Conservation (phyloP, 1,140 invertebrate genomes). For the honey bee (Apis mellifera) region DNA sequence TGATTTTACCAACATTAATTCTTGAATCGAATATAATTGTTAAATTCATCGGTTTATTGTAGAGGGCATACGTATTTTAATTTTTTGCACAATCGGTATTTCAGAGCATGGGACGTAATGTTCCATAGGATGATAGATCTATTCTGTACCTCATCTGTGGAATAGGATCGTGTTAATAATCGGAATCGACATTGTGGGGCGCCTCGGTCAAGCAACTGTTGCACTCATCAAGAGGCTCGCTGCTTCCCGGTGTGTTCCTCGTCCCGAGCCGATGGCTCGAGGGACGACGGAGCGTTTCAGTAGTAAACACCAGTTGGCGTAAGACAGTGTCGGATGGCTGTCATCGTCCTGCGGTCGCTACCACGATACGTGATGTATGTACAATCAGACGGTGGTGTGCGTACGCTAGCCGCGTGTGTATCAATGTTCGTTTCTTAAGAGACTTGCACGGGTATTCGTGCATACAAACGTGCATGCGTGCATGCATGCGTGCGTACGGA, state of each 20-base stretch:
- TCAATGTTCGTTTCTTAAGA: slow-evolving; percentile 1
- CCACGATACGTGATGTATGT: slow-evolving; percentile 10
- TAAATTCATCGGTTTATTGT: no score
- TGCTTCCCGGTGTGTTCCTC: slow-evolving; percentile 40
- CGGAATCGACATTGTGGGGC: slow-evolving; percentile 9
- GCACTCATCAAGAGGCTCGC: slow-evolving; percentile 32
- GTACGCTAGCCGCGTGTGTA: slow-evolving; percentile 25
- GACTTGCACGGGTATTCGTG: slow-evolving; percentile 24
- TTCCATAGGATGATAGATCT: no score
- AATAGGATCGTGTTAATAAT: neutral
- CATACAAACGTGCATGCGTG: neutral
- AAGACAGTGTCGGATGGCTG: slow-evolving; percentile 25
- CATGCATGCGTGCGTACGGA: slow-evolving; percentile 9
- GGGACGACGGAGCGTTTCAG: slow-evolving; percentile 49
- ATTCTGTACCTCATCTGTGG: no score
- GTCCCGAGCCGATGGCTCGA: slow-evolving; percentile 17
- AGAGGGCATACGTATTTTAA: no score
- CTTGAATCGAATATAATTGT: no score
- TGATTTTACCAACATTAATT: no score
- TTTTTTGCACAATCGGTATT: no score
- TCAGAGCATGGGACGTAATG: no score
- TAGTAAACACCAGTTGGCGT: slow-evolving; percentile 64
- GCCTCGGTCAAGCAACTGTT: slow-evolving; percentile 47
- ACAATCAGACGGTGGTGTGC: slow-evolving; percentile 18
- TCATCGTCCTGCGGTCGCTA: slow-evolving; percentile 24